These are phyloP conservation scores for Darevskia nairensis DNA, from an alignment of 2,797 vertebrate species.

Conservation along the genomic window DNA sequence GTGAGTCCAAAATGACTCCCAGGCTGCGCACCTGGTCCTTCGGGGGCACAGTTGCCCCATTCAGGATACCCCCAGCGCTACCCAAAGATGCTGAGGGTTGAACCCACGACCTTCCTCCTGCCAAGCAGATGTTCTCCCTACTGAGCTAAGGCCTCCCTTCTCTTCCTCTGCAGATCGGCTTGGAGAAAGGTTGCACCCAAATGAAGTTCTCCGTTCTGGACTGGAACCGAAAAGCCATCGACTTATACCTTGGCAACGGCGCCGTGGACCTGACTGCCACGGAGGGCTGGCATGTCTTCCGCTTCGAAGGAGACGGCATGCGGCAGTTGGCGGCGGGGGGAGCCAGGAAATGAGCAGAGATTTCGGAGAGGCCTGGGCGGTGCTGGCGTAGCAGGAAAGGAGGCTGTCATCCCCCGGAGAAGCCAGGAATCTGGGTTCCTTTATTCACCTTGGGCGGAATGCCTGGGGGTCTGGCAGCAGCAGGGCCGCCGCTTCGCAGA, in stretches of 20 bases:
- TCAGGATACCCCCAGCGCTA: too few relatives aligned
- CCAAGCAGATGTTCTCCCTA: background rate
- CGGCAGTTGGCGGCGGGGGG: conserved; percentile 69
- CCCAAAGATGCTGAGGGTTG: too few relatives aligned
- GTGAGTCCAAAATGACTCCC: too few relatives aligned
- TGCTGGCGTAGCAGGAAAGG: accelerated
- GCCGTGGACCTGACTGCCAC: conserved; percentile 75
- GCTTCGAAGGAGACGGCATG: conserved; percentile 78
- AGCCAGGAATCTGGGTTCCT: background rate
- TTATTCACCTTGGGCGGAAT: background rate
- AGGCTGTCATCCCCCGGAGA: background rate
- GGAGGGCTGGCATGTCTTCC: conserved; percentile 82
- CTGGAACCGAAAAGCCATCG: conserved; percentile 82
- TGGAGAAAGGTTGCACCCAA: conserved; percentile 82
- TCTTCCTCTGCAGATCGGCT: conserved; percentile 71
- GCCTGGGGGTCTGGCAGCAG: too few relatives aligned
- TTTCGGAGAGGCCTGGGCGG: too few relatives aligned
- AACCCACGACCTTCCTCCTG: background rate
- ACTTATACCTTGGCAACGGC: conserved; percentile 83
- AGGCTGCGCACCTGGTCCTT: too few relatives aligned
- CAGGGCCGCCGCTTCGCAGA: too few relatives aligned
- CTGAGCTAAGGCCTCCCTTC: background rate
- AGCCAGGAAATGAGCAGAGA: background rate
- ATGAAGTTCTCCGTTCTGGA: conserved; percentile 82
- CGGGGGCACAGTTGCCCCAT: too few relatives aligned